Base-by-base conservation (phyloP, 2,888 invertebrate species). In the Cheilosia vulpina region DNA sequence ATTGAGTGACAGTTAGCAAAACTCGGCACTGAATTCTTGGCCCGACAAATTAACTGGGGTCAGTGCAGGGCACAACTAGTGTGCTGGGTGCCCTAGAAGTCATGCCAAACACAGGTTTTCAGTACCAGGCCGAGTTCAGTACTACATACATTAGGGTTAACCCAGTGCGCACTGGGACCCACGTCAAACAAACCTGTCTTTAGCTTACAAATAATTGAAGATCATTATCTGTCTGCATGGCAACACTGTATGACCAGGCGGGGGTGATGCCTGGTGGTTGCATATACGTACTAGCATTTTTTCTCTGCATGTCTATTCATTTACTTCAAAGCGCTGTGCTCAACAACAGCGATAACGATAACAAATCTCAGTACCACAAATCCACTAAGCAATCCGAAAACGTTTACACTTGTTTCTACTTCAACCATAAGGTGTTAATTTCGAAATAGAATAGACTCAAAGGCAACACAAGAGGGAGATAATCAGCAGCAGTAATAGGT, bases 371-470 rank as follows among this genome's bases (percentile, higher is more conserved):
- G 11, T 52, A 31, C 52, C 41, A 45, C 21, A 43, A 72, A 72
- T 65, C 58, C 52, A 58, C 72, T 58, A 58, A 19, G 58, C 38
- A 58, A 75, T 31, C 19, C 6, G 4, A 15, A 21, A 69, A 73
- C 63, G 47, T 69, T 53, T 57, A 69, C 63, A 63, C 63, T 50
- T 78, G 71, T 79, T 65, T 66, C 50, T 13, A 60, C 60, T 17
- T 47, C 55, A 69, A 41, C 41, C 52, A 71, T 65, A 47, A 60
- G 66, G 45, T 47, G 47, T 72, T 77, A 50, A 77, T 77, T 71
- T n/a, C 13, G 17, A 60, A 60, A 60, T 24, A 38, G 65, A 57
- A 66, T 55, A 71, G 60, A 71, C 60, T 71, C 47, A 38, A 71
- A 53, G 60, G 38, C 65, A 76, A 13, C 76, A 69, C 19, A 24